A percentile compares a stretch with the other conserved stretches of the same genome.
These are phyloP conservation scores for Laupala kohalensis DNA, from an alignment of 1,140 invertebrate species.

Conservation along the genomic window DNA sequence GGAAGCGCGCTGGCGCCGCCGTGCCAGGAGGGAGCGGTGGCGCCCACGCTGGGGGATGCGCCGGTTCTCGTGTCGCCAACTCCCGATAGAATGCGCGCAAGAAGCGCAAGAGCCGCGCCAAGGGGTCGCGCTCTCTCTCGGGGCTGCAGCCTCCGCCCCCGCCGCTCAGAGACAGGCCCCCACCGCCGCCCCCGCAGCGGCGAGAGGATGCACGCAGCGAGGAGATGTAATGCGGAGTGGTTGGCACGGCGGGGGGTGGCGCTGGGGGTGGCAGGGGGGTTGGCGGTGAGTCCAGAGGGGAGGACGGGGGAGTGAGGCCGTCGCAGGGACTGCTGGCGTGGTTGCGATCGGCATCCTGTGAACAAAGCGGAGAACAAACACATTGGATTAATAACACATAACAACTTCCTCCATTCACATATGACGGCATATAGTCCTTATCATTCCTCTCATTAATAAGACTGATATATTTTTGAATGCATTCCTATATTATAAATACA, in stretches of 20 bases:
- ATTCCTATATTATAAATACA: no score
- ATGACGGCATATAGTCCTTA: background rate
- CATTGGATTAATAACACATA: no score
- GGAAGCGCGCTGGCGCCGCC: constrained; percentile 31
- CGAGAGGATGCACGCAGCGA: constrained; percentile 28
- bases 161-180: constrained; percentile 16
- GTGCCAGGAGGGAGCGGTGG: constrained; percentile 29
- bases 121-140: constrained; percentile 29
- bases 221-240: constrained; percentile 15
- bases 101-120: constrained; percentile 29
- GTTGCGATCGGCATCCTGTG: constrained; percentile 7
- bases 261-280: constrained; percentile 6
- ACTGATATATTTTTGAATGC: no score
- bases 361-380: no score
- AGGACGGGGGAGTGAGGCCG: background rate
- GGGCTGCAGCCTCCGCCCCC: constrained; percentile 21
- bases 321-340: constrained; percentile 1
- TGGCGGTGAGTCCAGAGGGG: constrained; percentile 9
- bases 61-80: constrained; percentile 29
- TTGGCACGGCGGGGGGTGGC: constrained; percentile 4
- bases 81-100: constrained; percentile 32
- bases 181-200: constrained; percentile 23
- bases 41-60: constrained; percentile 29
- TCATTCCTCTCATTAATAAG: background rate
- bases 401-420: no score